Conservation (phyloP, 2,888 invertebrate species). For the Hybos culiciformis region DNA sequence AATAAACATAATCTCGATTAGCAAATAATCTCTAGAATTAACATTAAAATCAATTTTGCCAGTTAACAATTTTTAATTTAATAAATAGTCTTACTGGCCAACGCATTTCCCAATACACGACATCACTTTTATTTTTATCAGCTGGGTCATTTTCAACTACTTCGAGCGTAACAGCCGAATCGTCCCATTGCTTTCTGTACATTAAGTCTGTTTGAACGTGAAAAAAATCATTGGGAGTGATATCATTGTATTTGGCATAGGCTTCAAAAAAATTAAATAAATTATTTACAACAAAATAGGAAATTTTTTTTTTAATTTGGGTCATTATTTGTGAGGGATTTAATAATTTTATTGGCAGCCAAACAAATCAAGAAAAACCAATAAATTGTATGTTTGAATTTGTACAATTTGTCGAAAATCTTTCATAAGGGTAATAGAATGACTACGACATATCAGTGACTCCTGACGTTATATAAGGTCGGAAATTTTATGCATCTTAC, state of each 20-base stretch:
- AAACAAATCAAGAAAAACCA: too few relatives aligned
- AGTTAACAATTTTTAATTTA: background rate
- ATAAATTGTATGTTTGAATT: too few relatives aligned
- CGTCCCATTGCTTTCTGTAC: slow-evolving; percentile 69
- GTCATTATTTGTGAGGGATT: background rate
- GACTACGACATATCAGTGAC: too few relatives aligned
- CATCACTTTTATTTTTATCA: slow-evolving; percentile 46
- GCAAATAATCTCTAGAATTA: slow-evolving; percentile 56
- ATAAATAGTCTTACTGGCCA: slow-evolving; percentile 56
- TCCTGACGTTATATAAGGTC: too few relatives aligned
- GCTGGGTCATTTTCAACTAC: slow-evolving; percentile 52
- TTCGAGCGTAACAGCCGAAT: slow-evolving; percentile 55
- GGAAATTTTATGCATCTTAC: too few relatives aligned
- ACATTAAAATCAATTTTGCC: background rate
- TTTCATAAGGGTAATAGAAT: too few relatives aligned
- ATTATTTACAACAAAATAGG: too few relatives aligned
- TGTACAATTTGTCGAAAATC: too few relatives aligned
- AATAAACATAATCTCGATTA: slow-evolving; percentile 77
- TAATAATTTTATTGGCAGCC: background rate
- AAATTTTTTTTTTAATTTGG: background rate
- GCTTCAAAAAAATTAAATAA: slow-evolving; percentile 37
- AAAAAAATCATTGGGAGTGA: slow-evolving; percentile 64
- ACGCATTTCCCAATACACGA: slow-evolving; percentile 78
- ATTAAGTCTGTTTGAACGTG: slow-evolving; percentile 68
- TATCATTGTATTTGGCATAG: slow-evolving; percentile 67